Evolutionary conservation across 2,797 vertebrate genomes (phyloP).

Genomic region (Astyanax mexicanus): DNA sequence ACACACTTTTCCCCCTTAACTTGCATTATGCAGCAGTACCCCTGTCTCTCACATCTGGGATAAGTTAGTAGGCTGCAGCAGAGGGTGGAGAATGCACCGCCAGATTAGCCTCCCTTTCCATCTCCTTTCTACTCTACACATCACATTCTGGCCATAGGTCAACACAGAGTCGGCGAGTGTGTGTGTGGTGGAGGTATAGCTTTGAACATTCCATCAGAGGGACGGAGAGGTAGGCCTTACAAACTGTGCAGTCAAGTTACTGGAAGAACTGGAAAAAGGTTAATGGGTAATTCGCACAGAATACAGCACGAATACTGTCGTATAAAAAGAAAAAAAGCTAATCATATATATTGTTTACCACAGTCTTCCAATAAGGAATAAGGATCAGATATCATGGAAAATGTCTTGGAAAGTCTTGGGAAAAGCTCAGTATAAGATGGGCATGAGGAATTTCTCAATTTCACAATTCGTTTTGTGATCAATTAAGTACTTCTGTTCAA

Average conservation of each 20-base stretch:
- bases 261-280: not conserved
- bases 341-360: too few relatives aligned
- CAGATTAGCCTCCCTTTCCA: slow-evolving; percentile 44
- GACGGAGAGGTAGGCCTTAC: not conserved
- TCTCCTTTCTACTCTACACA: slow-evolving; percentile 37
- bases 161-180: not conserved
- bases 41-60: slow-evolving; percentile 54
- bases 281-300: not conserved
- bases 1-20: slow-evolving; percentile 14
- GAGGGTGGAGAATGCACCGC: slow-evolving; percentile 49
- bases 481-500: too few relatives aligned
- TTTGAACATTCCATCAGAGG: slow-evolving; percentile 16
- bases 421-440: too few relatives aligned
- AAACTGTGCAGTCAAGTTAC: not conserved
- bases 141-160: slow-evolving; percentile 45
- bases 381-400: too few relatives aligned
- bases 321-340: not conserved
- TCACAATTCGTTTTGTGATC: too few relatives aligned
- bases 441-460: too few relatives aligned
- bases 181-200: slow-evolving; percentile 11
- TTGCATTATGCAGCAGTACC: slow-evolving; percentile 30
- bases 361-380: too few relatives aligned
- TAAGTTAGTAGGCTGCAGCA: slow-evolving; percentile 38
- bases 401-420: too few relatives aligned
- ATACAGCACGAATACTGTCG: not conserved